phyloP scores from a whole-genome alignment of 2,888 invertebrate genomes.

The Heliconius aoede region DNA sequence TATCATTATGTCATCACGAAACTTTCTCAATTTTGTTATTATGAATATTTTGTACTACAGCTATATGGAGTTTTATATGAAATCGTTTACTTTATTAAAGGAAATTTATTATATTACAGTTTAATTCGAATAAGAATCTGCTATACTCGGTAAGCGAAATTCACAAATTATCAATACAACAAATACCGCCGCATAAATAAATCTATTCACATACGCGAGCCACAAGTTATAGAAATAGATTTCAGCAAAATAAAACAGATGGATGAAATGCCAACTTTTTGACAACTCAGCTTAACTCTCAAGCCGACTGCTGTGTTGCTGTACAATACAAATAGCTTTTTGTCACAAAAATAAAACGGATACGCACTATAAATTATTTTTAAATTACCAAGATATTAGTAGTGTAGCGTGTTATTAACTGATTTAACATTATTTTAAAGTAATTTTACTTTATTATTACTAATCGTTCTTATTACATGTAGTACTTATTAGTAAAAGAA shows the following conservation, averaged over 20 bases:
- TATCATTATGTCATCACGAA: slow-evolving; percentile 71
- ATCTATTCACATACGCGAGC: slow-evolving; percentile 29
- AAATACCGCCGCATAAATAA: slow-evolving; percentile 22
- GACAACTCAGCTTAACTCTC: slow-evolving; percentile 64
- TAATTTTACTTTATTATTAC: too few species aligned
- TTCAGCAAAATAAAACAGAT: slow-evolving; percentile 72
- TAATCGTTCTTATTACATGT: background rate
- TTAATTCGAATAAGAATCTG: slow-evolving; percentile 23
- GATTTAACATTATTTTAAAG: too few species aligned
- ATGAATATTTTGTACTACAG: slow-evolving; percentile 12
- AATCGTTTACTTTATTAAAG: background rate
- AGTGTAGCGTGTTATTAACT: background rate
- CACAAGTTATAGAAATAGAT: slow-evolving; percentile 63
- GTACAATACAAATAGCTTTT: slow-evolving; percentile 18
- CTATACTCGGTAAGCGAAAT: background rate
- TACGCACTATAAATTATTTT: slow-evolving; percentile 6
- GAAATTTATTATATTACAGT: background rate
- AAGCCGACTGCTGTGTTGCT: slow-evolving; percentile 15
- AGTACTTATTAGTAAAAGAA: too few species aligned
- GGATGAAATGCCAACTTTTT: slow-evolving; percentile 77
- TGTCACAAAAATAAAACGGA: slow-evolving; percentile 22
- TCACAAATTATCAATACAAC: slow-evolving; percentile 15
- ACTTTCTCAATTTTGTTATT: slow-evolving; percentile 33
- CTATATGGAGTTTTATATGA: slow-evolving; percentile 1
- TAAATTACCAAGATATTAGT: background rate